A percentile compares a stretch with the other conserved stretches of the same genome.
These are phyloP conservation scores for Eurytoma californica DNA, from an alignment of 2,888 invertebrate genomes.

Conservation along the genomic window DNA sequence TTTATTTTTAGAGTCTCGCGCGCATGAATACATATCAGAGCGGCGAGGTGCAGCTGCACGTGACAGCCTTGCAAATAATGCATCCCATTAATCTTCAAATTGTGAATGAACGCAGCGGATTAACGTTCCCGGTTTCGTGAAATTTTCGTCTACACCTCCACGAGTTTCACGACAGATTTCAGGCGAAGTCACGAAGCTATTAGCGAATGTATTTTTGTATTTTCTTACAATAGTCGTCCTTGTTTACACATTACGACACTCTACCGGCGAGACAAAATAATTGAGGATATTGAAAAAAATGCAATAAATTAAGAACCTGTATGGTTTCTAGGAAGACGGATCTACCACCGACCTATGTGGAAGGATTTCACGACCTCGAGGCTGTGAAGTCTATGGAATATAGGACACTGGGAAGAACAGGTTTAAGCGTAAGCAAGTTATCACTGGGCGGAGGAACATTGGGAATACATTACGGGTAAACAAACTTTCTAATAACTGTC, in stretches of 20 bases:
- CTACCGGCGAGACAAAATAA: too few relatives aligned
- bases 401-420: constrained; percentile 84
- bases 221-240: too few relatives aligned
- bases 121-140: not conserved
- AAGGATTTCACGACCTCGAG: constrained; percentile 80
- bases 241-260: too few relatives aligned
- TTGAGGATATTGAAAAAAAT: too few relatives aligned
- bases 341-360: constrained; percentile 80
- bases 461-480: constrained; percentile 82
- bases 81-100: not conserved
- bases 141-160: not conserved
- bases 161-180: not conserved
- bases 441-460: constrained; percentile 87
- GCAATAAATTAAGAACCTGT: too few relatives aligned
- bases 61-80: not conserved
- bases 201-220: too few relatives aligned
- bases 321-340: constrained; percentile 28
- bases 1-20: not conserved
- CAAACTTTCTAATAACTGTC: not conserved
- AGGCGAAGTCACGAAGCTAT: too few relatives aligned
- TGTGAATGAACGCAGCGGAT: not conserved
- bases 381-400: constrained; percentile 84
- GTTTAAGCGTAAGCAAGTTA: constrained; percentile 82
- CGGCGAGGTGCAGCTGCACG: not conserved
- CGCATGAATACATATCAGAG: constrained; percentile 1